A percentile compares a stretch with the other conserved stretches of the same genome.
phyloP scores from a whole-genome alignment of 2,888 invertebrate species.

The Cotesia congregata region DNA sequence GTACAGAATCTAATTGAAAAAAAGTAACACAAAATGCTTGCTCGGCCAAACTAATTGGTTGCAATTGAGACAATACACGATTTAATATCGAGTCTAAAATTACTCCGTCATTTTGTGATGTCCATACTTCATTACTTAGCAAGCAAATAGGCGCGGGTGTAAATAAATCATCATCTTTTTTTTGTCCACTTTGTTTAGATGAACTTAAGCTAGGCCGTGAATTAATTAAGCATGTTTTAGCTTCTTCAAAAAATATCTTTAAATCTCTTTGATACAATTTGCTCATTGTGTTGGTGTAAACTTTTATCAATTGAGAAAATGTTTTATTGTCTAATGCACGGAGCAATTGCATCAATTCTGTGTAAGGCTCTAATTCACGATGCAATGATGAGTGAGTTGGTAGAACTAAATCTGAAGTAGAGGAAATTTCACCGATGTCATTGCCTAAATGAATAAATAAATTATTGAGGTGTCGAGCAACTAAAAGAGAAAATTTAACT shows the following conservation, averaged over 20 bases:
- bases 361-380: conserved; percentile 87
- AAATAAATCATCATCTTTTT: conserved; percentile 63
- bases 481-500: conserved; percentile 84
- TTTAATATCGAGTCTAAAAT: conserved; percentile 80
- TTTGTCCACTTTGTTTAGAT: conserved; percentile 62
- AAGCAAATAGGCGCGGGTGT: conserved; percentile 65
- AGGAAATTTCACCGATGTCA: conserved; percentile 77
- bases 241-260: conserved; percentile 82
- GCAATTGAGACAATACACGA: conserved; percentile 88
- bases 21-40: conserved; percentile 95
- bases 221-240: conserved; percentile 68
- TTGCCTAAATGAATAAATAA: conserved; percentile 92
- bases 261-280: conserved; percentile 92
- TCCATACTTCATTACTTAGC: conserved; percentile 63
- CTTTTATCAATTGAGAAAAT: conserved; percentile 85
- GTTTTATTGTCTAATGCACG: conserved; percentile 88
- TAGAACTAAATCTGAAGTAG: conserved; percentile 75
- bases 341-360: conserved; percentile 92
- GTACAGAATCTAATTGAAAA: conserved; percentile 82
- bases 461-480: conserved; percentile 93
- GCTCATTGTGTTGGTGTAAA: conserved; percentile 86
- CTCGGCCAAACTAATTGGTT: conserved; percentile 92
- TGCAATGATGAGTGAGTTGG: conserved; percentile 87
- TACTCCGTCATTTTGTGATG: conserved; percentile 65
- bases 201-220: conserved; percentile 57